Percentiles rank a stretch among this genome's conserved stretches.
Conservation (phyloP, 23 tunicate genomes). For the Phallusia fumigata region DNA sequence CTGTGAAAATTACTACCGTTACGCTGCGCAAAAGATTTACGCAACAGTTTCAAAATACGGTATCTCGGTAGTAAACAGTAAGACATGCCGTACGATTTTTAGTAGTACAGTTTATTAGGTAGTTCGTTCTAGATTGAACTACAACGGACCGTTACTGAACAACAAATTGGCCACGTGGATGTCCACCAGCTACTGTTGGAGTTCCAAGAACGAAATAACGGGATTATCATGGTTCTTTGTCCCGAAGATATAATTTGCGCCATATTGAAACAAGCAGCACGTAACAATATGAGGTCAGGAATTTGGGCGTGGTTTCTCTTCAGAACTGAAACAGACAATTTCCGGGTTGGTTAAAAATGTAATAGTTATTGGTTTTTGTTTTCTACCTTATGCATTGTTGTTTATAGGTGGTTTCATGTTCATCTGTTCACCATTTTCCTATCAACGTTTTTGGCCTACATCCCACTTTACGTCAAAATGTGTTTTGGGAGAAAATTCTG, state of each 20-base stretch:
- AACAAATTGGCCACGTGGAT: neutral
- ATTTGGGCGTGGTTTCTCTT: constrained; percentile 38
- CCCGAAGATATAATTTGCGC: neutral
- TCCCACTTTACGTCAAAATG: too few species aligned
- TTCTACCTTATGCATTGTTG: too few species aligned
- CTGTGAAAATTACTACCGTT: neutral
- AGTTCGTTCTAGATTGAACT: neutral
- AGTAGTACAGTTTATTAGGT: too few species aligned
- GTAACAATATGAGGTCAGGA: neutral
- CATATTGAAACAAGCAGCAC: constrained; percentile 12
- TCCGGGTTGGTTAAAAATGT: too few species aligned
- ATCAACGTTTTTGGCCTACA: too few species aligned
- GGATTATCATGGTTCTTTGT: constrained; percentile 29
- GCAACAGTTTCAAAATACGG: neutral
- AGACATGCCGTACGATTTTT: too few species aligned
- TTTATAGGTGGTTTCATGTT: too few species aligned
- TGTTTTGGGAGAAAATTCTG: too few species aligned
- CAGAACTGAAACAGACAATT: neutral
- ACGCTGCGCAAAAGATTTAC: neutral
- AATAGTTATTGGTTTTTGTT: too few species aligned
- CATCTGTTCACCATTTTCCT: too few species aligned
- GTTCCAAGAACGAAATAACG: constrained; percentile 5
- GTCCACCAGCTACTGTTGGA: neutral
- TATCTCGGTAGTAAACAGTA: neutral
- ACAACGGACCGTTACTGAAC: neutral